Percentiles rank a stretch among this genome's conserved stretches.
Conservation (phyloP, 1,140 invertebrate genomes). For the Glossosoma conforme region DNA sequence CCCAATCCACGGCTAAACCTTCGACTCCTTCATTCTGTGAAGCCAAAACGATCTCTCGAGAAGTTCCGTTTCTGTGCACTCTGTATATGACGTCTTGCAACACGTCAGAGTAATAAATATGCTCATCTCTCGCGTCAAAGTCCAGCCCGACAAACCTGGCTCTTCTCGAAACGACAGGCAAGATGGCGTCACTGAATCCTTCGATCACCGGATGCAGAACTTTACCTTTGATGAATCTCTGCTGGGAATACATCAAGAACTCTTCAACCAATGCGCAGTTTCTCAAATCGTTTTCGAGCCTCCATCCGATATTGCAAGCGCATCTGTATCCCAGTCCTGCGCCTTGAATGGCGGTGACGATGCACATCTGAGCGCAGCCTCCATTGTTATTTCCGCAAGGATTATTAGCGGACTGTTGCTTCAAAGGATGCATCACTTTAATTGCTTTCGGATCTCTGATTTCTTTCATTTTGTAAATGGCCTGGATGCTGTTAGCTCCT, state of each 20-base stretch:
- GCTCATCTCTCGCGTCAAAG: conserved; percentile 86
- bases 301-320: conserved; percentile 89
- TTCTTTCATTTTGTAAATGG: conserved; percentile 73
- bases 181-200: conserved; percentile 90
- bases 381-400: conserved; percentile 89
- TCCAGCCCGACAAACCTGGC: conserved; percentile 96
- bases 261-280: conserved; percentile 84
- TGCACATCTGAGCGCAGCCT: conserved; percentile 93
- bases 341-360: conserved; percentile 74
- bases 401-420: conserved; percentile 73
- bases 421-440: conserved; percentile 72
- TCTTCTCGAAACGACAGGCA: conserved; percentile 82
- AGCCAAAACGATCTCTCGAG: conserved; percentile 85
- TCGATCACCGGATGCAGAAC: conserved; percentile 84
- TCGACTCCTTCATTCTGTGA: conserved; percentile 97
- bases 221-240: conserved; percentile 94
- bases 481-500: conserved; percentile 67
- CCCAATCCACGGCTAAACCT: conserved; percentile 95
- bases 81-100: conserved; percentile 95
- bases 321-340: conserved; percentile 85
- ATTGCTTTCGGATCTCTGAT: conserved; percentile 80
- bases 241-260: conserved; percentile 96
- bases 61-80: conserved; percentile 82
- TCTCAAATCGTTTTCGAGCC: conserved; percentile 67
- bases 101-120: conserved; percentile 96